Evolutionary conservation across 2,888 invertebrate genomes (phyloP).

Genomic region (Andrena dorsata): DNA sequence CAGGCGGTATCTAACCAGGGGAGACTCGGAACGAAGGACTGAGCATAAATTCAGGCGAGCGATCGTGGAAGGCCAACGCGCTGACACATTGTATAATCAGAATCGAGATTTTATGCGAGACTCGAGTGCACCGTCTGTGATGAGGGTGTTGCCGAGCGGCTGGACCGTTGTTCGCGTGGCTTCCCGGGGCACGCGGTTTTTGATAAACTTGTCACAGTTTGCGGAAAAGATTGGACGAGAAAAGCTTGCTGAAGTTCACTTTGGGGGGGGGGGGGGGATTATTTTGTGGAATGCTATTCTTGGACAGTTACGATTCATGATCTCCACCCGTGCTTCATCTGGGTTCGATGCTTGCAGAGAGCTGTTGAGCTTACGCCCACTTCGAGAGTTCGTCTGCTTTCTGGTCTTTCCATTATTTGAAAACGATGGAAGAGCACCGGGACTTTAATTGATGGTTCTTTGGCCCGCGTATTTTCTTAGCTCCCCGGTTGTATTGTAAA

Average conservation of each 20-base stretch:
- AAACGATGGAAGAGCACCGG: not conserved
- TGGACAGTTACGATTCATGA: conserved; percentile 3
- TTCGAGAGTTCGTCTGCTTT: not conserved
- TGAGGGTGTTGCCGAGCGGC: not conserved
- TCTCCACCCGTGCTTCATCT: not conserved
- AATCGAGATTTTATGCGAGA: conserved; percentile 63
- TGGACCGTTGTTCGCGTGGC: not conserved
- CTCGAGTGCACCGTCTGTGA: conserved; percentile 7
- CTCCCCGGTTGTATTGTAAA: not conserved
- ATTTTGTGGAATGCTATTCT: not conserved
- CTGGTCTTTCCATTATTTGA: not conserved
- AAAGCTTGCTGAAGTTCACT: not conserved
- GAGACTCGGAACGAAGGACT: conserved; percentile 9
- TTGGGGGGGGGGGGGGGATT: not conserved
- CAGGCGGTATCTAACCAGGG: conserved; percentile 35
- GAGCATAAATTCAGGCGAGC: conserved; percentile 55
- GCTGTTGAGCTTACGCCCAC: not conserved
- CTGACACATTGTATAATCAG: conserved; percentile 64
- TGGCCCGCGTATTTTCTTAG: not conserved
- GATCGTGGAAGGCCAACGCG: conserved; percentile 29
- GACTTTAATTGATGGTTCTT: not conserved
- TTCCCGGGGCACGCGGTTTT: not conserved
- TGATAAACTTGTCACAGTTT: conserved; percentile 27
- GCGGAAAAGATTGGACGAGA: not conserved
- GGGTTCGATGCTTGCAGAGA: not conserved